Percentiles rank a stretch among this genome's conserved stretches.
These are phyloP conservation scores for Falco biarmicus DNA, from an alignment of 2,797 vertebrate species.

Conservation along the genomic window DNA sequence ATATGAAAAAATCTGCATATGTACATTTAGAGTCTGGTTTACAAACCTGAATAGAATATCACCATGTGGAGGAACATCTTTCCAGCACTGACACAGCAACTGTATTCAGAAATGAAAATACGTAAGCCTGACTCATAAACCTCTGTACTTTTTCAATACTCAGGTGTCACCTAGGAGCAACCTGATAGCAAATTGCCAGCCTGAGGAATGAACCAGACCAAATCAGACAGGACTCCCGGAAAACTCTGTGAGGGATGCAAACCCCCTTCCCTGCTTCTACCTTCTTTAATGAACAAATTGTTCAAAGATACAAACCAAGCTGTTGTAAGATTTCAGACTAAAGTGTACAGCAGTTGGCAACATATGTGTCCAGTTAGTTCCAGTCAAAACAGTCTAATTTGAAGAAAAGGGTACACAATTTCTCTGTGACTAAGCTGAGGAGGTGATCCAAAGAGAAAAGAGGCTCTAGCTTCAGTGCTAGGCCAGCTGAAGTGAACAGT, in stretches of 20 bases:
- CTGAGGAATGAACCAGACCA: not conserved
- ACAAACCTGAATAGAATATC: not conserved
- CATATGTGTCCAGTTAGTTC: conserved; percentile 71
- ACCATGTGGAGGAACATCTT: not conserved
- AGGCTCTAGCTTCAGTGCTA: conserved; percentile 43
- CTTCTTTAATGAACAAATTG: conserved; percentile 46
- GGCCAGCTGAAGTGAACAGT: not conserved
- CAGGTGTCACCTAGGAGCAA: not conserved
- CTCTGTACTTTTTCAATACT: not conserved
- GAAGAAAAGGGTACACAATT: conserved; percentile 66
- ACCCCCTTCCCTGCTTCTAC: not conserved
- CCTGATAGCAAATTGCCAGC: not conserved
- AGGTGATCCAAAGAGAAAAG: conserved; percentile 30
- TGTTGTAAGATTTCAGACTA: conserved; percentile 56
- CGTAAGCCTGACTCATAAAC: not conserved
- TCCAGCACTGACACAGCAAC: not conserved
- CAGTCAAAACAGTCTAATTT: conserved; percentile 78
- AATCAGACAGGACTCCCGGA: not conserved
- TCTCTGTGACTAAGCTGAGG: conserved; percentile 73
- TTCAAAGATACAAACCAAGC: conserved; percentile 60
- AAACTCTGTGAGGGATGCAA: not conserved
- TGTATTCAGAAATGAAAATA: not conserved
- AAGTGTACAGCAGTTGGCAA: conserved; percentile 73
- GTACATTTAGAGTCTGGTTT: not conserved
- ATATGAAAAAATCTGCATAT: not conserved